Conservation (phyloP, 2,797 vertebrate species). For the Mormyrops attenuatus region DNA sequence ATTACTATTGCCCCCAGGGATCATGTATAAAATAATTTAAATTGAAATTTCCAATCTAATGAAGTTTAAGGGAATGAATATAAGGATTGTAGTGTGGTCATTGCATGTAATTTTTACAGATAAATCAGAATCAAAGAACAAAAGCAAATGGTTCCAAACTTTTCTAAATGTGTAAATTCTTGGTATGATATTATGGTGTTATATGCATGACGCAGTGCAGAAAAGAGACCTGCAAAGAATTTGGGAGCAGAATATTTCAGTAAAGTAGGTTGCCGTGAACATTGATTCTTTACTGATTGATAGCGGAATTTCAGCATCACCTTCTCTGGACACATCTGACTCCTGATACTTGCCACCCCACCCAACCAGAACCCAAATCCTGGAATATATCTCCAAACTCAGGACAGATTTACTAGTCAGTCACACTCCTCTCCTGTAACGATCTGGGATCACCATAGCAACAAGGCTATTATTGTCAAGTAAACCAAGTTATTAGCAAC, state of each 20-base stretch:
- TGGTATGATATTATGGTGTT: neutral
- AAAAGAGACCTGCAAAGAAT: neutral
- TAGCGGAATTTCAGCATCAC: neutral
- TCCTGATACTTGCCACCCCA: neutral
- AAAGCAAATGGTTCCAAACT: neutral
- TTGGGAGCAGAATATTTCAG: neutral
- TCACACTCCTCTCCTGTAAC: constrained; percentile 28
- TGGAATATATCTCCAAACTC: constrained; percentile 27
- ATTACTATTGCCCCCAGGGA: neutral
- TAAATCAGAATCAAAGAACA: neutral
- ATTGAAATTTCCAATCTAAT: neutral
- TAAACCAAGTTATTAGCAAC: constrained; percentile 18
- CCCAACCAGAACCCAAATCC: neutral
- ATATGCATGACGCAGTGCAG: neutral
- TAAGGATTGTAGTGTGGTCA: neutral
- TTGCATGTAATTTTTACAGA: neutral
- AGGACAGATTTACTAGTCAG: constrained; percentile 29
- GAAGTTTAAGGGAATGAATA: neutral
- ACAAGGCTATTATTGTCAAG: constrained; percentile 37
- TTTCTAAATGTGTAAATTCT: neutral
- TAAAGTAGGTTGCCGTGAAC: neutral
- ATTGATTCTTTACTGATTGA: neutral
- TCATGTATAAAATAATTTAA: neutral
- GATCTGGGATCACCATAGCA: constrained; percentile 46
- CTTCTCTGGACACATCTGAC: neutral